Percentiles rank a stretch among this genome's conserved stretches.
These are phyloP conservation scores for Pachliopta kotzebuea DNA, from an alignment of 2,888 invertebrate genomes.

Conservation along the genomic window DNA sequence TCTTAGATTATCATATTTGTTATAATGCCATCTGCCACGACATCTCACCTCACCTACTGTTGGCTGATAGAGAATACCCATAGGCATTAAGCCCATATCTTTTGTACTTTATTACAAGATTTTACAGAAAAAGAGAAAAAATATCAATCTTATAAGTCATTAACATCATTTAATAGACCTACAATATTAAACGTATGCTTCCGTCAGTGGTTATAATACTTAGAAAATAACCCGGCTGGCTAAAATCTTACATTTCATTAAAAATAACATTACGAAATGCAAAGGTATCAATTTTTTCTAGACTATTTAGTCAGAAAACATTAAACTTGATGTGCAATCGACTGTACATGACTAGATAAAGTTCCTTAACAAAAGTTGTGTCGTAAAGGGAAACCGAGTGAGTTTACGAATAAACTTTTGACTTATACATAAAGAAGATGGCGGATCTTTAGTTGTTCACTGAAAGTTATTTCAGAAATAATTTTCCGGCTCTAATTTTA, in stretches of 20 bases:
- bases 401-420: conserved; percentile 24
- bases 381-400: conserved; percentile 19
- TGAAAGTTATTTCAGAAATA: conserved; percentile 9
- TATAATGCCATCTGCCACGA: too few relatives aligned
- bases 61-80: too few relatives aligned
- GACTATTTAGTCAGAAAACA: conserved; percentile 5
- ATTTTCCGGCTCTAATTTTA: conserved; percentile 7
- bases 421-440: conserved; percentile 21
- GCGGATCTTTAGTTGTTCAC: conserved; percentile 11
- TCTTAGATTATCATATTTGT: too few relatives aligned
- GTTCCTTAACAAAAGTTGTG: conserved; percentile 18
- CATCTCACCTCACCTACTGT: too few relatives aligned
- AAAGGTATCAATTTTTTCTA: not conserved
- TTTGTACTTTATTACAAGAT: too few relatives aligned
- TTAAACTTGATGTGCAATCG: conserved; percentile 16
- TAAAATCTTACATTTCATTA: not conserved
- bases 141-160: too few relatives aligned
- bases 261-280: not conserved
- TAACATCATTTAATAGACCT: too few relatives aligned
- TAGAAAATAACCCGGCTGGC: not conserved
- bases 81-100: too few relatives aligned
- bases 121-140: too few relatives aligned
- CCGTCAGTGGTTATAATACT: too few relatives aligned
- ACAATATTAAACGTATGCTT: too few relatives aligned
- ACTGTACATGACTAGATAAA: conserved; percentile 15